These are phyloP conservation scores for Agonum fuliginosum DNA, from an alignment of 2,888 invertebrate species.

Conservation along the genomic window DNA sequence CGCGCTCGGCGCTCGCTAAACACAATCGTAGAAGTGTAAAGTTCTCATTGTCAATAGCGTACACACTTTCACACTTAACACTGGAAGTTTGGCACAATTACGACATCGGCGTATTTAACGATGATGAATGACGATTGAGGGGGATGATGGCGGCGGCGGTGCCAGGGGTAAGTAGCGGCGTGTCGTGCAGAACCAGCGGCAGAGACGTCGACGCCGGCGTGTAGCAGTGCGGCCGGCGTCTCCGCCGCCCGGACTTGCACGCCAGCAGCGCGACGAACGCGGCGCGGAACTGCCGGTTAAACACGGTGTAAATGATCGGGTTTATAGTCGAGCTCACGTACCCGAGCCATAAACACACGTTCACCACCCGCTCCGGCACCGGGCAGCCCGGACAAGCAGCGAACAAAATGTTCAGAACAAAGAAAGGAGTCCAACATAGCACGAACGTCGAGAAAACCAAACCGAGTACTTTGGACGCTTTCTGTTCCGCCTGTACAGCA, in stretches of 20 bases:
- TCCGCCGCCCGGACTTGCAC: conserved; percentile 64
- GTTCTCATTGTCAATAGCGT: too few relatives aligned
- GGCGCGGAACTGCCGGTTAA: conserved; percentile 91
- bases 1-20: too few relatives aligned
- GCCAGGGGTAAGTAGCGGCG: conserved; percentile 73
- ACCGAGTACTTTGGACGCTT: conserved; percentile 94
- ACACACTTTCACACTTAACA: not conserved
- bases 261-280: conserved; percentile 85
- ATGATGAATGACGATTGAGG: conserved; percentile 1
- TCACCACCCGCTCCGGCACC: conserved; percentile 84
- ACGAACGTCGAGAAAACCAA: conserved; percentile 95
- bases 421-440: conserved; percentile 95
- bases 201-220: conserved; percentile 79
- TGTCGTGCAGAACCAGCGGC: conserved; percentile 83
- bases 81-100: conserved; percentile 23
- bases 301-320: conserved; percentile 94
- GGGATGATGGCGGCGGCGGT: conserved; percentile 63
- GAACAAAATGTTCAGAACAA: conserved; percentile 89
- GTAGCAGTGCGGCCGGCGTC: conserved; percentile 82
- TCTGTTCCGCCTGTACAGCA: conserved; percentile 93
- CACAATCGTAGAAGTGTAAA: too few relatives aligned
- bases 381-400: conserved; percentile 88
- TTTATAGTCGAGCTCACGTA: conserved; percentile 95
- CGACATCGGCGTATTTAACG: conserved; percentile 15
- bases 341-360: conserved; percentile 92